Evolutionary conservation across 2,113 vertebrate species (phyloP).

Genomic region (Rousettus leschenaultii): DNA sequence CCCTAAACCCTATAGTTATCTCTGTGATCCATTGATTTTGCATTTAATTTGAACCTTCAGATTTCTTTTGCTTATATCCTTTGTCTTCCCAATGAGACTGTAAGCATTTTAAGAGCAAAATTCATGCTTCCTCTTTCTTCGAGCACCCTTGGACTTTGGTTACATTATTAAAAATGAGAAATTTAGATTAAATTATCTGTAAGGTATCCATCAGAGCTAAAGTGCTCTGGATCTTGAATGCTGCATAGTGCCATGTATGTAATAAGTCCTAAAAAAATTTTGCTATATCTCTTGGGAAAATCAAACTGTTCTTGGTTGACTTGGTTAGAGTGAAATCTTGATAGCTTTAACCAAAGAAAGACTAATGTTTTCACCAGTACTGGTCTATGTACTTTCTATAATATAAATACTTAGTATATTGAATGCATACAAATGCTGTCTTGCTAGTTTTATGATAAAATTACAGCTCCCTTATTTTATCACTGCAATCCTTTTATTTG

Average conservation of each 20-base stretch:
- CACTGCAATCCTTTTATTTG: background rate
- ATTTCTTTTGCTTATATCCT: background rate
- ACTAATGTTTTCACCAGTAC: background rate
- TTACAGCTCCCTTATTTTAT: background rate
- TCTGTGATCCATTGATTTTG: background rate
- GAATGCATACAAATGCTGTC: background rate
- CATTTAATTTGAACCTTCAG: background rate
- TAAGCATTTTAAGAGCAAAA: background rate
- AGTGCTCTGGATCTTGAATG: background rate
- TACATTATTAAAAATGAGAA: background rate
- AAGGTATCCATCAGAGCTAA: background rate
- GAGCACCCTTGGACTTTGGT: background rate
- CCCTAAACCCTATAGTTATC: background rate
- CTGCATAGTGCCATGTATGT: background rate
- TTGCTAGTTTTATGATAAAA: conserved; percentile 1
- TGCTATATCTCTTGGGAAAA: background rate
- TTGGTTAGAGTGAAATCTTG: background rate
- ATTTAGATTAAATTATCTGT: background rate
- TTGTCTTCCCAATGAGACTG: background rate
- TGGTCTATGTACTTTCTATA: background rate
- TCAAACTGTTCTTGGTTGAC: background rate
- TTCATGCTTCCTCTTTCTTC: background rate
- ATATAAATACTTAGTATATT: background rate
- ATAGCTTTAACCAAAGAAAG: background rate
- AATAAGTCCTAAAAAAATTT: background rate